Evolutionary conservation across 2,797 vertebrate species (phyloP).

Genomic region (Lateolabrax maculatus): DNA sequence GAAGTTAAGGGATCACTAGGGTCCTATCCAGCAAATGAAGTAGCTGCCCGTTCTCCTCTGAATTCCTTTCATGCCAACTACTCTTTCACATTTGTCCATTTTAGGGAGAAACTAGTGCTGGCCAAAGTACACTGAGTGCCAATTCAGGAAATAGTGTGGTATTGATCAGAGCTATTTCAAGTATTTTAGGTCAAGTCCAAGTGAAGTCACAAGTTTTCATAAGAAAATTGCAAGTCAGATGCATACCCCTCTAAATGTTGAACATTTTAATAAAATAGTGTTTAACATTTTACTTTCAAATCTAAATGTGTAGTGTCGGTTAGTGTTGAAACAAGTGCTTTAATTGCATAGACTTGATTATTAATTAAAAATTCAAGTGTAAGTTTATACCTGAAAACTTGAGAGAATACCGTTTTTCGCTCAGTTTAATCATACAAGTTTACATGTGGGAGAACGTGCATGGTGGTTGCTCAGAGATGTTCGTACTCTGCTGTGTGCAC

Average conservation of each 20-base stretch:
- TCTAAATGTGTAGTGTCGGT: background rate
- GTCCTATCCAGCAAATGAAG: constrained; percentile 8
- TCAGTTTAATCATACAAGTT: too few relatives aligned
- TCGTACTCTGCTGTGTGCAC: background rate
- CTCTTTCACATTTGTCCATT: background rate
- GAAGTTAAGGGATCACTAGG: constrained; percentile 9
- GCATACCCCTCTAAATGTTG: background rate
- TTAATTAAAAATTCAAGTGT: background rate
- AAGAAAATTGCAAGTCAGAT: background rate
- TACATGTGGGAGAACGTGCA: background rate
- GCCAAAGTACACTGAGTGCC: background rate
- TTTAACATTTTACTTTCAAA: background rate
- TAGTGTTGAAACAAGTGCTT: background rate
- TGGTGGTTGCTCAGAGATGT: background rate
- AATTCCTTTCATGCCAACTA: background rate
- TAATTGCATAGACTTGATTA: background rate
- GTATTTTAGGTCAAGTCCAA: background rate
- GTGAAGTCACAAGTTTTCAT: background rate
- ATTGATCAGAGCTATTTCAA: constrained; percentile 1
- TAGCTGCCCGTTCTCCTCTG: background rate
- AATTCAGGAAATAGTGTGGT: background rate
- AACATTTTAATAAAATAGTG: background rate
- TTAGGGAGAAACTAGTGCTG: background rate
- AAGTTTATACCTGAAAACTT: background rate
- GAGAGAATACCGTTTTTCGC: too few relatives aligned